phyloP scores from a whole-genome alignment of 2,113 vertebrate genomes.

The Clupea harengus region DNA sequence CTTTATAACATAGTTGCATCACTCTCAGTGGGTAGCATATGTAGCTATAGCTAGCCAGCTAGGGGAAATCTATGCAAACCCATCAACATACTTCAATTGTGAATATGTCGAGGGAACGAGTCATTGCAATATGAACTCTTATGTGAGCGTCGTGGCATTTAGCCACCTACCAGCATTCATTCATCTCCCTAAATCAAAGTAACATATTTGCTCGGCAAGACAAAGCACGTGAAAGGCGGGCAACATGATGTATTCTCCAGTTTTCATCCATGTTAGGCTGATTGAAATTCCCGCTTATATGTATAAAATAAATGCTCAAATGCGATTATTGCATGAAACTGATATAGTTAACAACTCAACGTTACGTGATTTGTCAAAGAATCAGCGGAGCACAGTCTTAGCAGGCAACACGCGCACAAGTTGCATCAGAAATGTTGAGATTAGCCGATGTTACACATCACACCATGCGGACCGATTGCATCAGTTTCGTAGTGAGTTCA shows the following conservation, averaged over 20 bases:
- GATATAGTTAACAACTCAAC: neutral
- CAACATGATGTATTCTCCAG: neutral
- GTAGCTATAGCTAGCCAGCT: neutral
- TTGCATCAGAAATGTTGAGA: slow-evolving; percentile 18
- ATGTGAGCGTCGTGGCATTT: neutral
- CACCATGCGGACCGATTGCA: neutral
- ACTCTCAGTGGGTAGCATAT: neutral
- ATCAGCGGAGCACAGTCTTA: neutral
- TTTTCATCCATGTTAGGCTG: neutral
- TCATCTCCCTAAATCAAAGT: neutral
- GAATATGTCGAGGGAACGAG: neutral
- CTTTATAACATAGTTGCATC: neutral
- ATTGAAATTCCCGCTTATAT: neutral
- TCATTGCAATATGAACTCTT: neutral
- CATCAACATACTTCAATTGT: neutral
- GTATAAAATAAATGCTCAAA: neutral
- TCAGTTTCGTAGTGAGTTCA: neutral
- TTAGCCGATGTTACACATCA: slow-evolving; percentile 4
- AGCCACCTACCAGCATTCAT: neutral
- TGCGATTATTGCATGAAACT: neutral
- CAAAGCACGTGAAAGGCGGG: slow-evolving; percentile 14
- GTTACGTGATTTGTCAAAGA: neutral
- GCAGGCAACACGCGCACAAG: neutral
- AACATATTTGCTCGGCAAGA: neutral
- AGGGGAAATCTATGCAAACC: neutral